Conservation (phyloP, 2,797 vertebrate genomes). For the Lacerta agilis region DNA sequence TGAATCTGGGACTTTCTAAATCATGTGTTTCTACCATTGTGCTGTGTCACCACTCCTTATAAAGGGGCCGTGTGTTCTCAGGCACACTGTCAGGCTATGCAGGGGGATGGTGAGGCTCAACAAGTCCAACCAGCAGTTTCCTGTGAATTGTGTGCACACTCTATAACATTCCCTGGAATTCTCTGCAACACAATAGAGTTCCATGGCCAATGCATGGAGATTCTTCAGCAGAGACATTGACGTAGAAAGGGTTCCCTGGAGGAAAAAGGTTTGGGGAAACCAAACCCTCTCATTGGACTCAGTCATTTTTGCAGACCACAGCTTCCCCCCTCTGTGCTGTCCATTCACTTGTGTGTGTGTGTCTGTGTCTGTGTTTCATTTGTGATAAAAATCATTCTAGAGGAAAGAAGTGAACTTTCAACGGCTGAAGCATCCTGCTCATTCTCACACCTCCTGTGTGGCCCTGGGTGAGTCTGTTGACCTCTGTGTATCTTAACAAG, state of each 20-base stretch:
- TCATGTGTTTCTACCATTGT: background rate
- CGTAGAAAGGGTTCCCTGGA: background rate
- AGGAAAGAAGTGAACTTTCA: background rate
- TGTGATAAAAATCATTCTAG: background rate
- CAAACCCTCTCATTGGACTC: background rate
- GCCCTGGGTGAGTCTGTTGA: slow-evolving; percentile 46
- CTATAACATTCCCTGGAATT: too few relatives aligned
- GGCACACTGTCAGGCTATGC: background rate
- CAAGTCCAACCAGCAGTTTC: background rate
- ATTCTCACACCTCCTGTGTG: slow-evolving; percentile 18
- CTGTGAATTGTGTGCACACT: background rate
- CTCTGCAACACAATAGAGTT: background rate
- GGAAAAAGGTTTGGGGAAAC: background rate
- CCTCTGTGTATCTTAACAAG: slow-evolving; percentile 21
- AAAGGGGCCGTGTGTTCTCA: background rate
- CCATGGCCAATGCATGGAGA: background rate
- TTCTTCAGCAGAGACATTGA: too few relatives aligned
- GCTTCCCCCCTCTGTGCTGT: background rate
- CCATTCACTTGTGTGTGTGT: background rate
- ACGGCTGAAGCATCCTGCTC: background rate
- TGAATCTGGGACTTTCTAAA: too few relatives aligned
- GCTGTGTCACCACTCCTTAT: background rate
- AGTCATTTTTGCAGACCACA: background rate
- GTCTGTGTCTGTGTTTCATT: background rate
- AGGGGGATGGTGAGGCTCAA: background rate